phyloP scores from a whole-genome alignment of 2,888 invertebrate species.

The Aspidiotus destructor region DNA sequence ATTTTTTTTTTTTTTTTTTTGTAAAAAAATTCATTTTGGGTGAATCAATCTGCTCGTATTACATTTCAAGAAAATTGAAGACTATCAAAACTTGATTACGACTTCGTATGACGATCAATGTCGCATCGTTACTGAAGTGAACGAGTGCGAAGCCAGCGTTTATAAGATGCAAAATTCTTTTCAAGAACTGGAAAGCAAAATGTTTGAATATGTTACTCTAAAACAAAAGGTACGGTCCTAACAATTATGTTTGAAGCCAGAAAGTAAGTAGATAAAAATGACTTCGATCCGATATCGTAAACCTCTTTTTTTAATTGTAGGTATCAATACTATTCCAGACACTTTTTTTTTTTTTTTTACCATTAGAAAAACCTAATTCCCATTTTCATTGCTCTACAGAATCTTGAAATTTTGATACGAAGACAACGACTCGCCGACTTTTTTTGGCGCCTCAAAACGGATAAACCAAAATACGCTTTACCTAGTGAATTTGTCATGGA shows the following conservation, averaged over 20 bases:
- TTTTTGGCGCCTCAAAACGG: slow-evolving; percentile 45
- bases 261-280: background rate
- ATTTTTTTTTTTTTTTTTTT: background rate
- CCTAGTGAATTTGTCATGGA: slow-evolving; percentile 47
- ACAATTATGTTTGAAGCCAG: slow-evolving; percentile 1
- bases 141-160: slow-evolving; percentile 9
- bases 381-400: slow-evolving; percentile 41
- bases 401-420: slow-evolving; percentile 53
- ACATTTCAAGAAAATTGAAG: background rate
- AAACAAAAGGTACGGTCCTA: slow-evolving; percentile 7
- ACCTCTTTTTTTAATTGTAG: no score
- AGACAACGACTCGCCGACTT: slow-evolving; percentile 60
- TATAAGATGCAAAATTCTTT: background rate
- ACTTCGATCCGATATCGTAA: no score
- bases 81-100: background rate
- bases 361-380: slow-evolving; percentile 28
- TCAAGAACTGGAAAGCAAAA: slow-evolving; percentile 13
- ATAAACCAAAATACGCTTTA: slow-evolving; percentile 42
- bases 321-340: no score
- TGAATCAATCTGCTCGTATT: background rate
- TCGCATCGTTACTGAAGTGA: slow-evolving; percentile 1
- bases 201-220: slow-evolving; percentile 5
- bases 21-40: background rate
- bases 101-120: background rate
- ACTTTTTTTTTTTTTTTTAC: slow-evolving; percentile 15